phyloP scores from a whole-genome alignment of 2,888 invertebrate species.

The Torymus tubicola region DNA sequence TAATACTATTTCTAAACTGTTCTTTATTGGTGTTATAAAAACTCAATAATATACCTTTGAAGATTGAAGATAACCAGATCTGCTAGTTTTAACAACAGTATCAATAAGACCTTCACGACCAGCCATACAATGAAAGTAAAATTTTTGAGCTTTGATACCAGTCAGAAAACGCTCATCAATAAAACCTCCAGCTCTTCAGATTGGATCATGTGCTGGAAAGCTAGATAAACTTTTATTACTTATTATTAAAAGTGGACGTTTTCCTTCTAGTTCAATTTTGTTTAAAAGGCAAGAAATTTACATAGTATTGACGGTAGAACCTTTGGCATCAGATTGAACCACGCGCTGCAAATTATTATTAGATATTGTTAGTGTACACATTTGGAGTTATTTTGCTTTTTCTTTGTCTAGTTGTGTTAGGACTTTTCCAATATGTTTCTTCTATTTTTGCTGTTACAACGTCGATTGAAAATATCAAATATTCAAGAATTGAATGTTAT shows the following conservation, averaged over 20 bases:
- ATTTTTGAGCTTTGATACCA: conserved; percentile 97
- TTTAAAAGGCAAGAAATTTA: conserved; percentile 98
- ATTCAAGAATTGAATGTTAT: neutral
- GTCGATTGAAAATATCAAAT: conserved; percentile 72
- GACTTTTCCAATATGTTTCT: conserved; percentile 83
- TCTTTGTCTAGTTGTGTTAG: conserved; percentile 88
- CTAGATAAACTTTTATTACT: conserved; percentile 95
- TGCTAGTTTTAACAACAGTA: conserved; percentile 99
- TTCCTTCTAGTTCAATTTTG: conserved; percentile 99
- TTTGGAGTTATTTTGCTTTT: conserved; percentile 91
- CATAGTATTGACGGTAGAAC: conserved; percentile 98
- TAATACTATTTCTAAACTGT: neutral
- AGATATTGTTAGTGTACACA: conserved; percentile 90
- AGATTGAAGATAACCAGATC: conserved; percentile 95
- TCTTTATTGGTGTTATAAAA: too few relatives aligned
- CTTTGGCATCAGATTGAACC: conserved; percentile 99
- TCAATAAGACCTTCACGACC: conserved; percentile 99
- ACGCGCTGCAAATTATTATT: conserved; percentile 97
- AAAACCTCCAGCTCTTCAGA: conserved; percentile 96
- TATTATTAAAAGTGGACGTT: conserved; percentile 95
- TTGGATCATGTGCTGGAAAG: conserved; percentile 90
- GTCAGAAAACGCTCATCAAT: conserved; percentile 98
- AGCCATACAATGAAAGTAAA: conserved; percentile 99
- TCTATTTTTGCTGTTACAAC: conserved; percentile 84
- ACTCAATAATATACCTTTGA: conserved; percentile 56